These are phyloP conservation scores for Saccostrea cuccullata DNA, from an alignment of 1,140 invertebrate species.

Conservation along the genomic window DNA sequence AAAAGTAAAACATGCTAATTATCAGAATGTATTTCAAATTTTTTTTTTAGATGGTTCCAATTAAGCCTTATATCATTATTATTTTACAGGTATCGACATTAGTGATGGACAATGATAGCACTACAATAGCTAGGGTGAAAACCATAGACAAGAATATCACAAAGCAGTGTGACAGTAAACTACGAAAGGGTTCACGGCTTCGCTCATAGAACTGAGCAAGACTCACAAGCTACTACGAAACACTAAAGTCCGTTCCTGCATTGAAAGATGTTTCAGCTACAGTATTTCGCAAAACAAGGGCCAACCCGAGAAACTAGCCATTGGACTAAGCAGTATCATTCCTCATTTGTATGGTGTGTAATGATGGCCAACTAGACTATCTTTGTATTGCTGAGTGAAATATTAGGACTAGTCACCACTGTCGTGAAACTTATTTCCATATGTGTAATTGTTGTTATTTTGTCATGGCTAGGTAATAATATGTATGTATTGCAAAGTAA, in stretches of 20 bases:
- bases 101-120: constrained; percentile 39
- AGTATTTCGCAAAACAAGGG: constrained; percentile 22
- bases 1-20: neutral
- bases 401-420: neutral
- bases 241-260: constrained; percentile 23
- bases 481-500: constrained; percentile 36
- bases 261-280: constrained; percentile 39
- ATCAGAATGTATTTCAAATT: constrained; percentile 27
- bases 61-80: neutral
- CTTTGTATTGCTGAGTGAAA: constrained; percentile 39
- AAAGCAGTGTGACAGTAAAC: constrained; percentile 21
- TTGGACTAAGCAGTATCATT: constrained; percentile 21
- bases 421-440: too few relatives aligned
- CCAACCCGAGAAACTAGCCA: constrained; percentile 9
- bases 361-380: constrained; percentile 20
- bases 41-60: neutral
- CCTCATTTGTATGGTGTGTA: constrained; percentile 38
- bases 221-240: constrained; percentile 12
- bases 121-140: constrained; percentile 35
- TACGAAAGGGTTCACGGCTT: constrained; percentile 19
- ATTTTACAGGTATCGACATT: constrained; percentile 23
- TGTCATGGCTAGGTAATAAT: constrained; percentile 22
- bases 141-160: constrained; percentile 15
- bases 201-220: constrained; percentile 39
- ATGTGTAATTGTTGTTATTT: too few relatives aligned